A percentile compares a stretch with the other conserved stretches of the same genome.
phyloP scores from a whole-genome alignment of 1,140 invertebrate genomes.

The Phymorhynchus buccinoides region DNA sequence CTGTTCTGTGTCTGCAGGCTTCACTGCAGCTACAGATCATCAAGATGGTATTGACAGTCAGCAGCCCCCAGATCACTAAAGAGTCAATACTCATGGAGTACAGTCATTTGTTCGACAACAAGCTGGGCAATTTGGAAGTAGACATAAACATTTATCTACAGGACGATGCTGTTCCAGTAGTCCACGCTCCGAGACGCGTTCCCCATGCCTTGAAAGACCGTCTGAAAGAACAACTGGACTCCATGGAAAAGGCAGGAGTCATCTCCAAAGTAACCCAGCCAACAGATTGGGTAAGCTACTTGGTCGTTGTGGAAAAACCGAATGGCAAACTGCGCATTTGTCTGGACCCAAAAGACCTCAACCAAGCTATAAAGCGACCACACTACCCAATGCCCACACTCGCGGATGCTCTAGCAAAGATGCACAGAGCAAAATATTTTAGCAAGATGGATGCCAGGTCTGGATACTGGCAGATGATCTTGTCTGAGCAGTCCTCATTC shows the following conservation, averaged over 20 bases:
- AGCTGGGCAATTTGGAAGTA: conserved; percentile 43
- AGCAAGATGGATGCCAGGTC: conserved; percentile 38
- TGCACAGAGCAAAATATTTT: conserved; percentile 45
- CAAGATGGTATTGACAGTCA: conserved; percentile 7
- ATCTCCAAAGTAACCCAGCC: conserved; percentile 50
- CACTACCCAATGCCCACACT: conserved; percentile 47
- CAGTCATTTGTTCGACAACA: conserved; percentile 39
- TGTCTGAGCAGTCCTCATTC: conserved; percentile 63
- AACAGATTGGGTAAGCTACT: conserved; percentile 55
- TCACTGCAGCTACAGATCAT: conserved; percentile 23
- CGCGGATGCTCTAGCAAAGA: conserved; percentile 42
- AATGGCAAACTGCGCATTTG: too few relatives aligned
- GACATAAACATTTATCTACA: conserved; percentile 38
- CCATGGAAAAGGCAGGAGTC: conserved; percentile 43
- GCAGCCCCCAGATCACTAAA: not conserved
- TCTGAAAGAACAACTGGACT: conserved; percentile 51
- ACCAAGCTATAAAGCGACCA: too few relatives aligned
- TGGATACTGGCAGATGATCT: conserved; percentile 68
- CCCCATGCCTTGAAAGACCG: conserved; percentile 36
- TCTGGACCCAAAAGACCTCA: too few relatives aligned
- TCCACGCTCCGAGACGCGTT: conserved; percentile 39
- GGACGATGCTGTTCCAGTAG: conserved; percentile 37
- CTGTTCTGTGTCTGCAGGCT: conserved; percentile 18
- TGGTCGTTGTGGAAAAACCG: too few relatives aligned
- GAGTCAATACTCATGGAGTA: conserved; percentile 42